phyloP scores from a whole-genome alignment of 2,113 vertebrate genomes.

The Alectura lathami region DNA sequence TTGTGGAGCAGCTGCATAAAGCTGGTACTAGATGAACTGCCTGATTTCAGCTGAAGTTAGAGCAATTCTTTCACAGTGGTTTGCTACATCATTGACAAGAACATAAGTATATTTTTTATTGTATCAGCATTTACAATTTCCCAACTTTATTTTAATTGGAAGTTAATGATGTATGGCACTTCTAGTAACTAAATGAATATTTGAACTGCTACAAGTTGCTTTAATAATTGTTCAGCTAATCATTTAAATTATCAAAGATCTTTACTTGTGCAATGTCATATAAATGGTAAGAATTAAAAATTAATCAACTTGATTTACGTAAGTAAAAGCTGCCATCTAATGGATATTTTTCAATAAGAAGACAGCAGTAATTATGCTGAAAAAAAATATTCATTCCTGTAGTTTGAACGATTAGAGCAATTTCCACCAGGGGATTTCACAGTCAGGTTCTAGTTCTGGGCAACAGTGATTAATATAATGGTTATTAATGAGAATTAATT shows the following conservation, averaged over 20 bases:
- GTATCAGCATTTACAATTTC: constrained; percentile 59
- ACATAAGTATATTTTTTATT: constrained; percentile 26
- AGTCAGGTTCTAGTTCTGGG: constrained; percentile 95
- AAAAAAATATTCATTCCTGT: constrained; percentile 92
- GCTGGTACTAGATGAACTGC: neutral
- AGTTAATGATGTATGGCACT: constrained; percentile 77
- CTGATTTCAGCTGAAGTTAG: neutral
- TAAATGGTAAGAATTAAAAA: constrained; percentile 89
- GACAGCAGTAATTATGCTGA: constrained; percentile 94
- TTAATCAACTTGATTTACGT: constrained; percentile 94
- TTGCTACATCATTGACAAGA: constrained; percentile 23
- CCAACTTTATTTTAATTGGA: constrained; percentile 77
- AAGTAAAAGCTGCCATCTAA: constrained; percentile 92
- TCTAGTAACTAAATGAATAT: constrained; percentile 78
- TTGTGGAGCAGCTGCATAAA: neutral
- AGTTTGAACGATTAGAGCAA: constrained; percentile 98
- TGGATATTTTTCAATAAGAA: constrained; percentile 97
- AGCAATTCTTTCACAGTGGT: neutral
- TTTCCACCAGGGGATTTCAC: constrained; percentile 97
- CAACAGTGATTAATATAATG: constrained; percentile 97
- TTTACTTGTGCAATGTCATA: constrained; percentile 87
- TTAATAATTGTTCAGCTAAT: constrained; percentile 91
- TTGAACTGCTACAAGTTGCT: constrained; percentile 77
- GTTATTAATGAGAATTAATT: constrained; percentile 97
- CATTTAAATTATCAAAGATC: constrained; percentile 92